Evolutionary conservation across 2,888 invertebrate genomes (phyloP).

Genomic region (Protonemura montana): DNA sequence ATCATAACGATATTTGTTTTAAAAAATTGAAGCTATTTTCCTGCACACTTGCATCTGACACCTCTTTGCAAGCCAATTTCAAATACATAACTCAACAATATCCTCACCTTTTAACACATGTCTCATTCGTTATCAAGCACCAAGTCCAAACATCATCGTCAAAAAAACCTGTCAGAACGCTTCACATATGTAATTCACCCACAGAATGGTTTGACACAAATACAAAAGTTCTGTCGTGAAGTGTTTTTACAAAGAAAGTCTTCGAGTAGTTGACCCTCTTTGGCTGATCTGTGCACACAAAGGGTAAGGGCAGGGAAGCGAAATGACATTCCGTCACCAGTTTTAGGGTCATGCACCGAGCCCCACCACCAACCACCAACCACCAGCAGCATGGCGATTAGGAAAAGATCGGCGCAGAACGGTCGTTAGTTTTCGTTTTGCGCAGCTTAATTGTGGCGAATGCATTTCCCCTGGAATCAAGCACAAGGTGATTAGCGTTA

Average conservation of each 20-base stretch:
- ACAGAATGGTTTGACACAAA: neutral
- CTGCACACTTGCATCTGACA: neutral
- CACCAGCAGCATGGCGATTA: conserved; percentile 52
- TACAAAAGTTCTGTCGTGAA: neutral
- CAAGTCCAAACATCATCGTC: neutral
- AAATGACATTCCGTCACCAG: neutral
- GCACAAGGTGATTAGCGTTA: neutral
- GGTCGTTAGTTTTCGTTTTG: conserved; percentile 86
- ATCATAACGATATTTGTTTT: neutral
- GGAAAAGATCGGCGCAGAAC: conserved; percentile 78
- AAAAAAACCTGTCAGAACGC: neutral
- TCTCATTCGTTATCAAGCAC: neutral
- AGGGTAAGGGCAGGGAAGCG: neutral
- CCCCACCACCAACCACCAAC: neutral
- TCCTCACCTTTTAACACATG: neutral
- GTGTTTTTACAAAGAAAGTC: neutral
- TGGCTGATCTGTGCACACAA: neutral
- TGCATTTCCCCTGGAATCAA: conserved; percentile 76
- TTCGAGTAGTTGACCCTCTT: neutral
- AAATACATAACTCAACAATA: neutral
- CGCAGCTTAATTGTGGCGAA: conserved; percentile 89
- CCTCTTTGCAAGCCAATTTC: neutral
- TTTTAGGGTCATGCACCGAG: neutral
- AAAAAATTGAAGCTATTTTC: neutral
- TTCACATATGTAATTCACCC: neutral